Evolutionary conservation across 2,888 invertebrate species (phyloP), one percentile per base, ranked within the genome.

Genomic region (Exocentrus adspersus): DNA sequence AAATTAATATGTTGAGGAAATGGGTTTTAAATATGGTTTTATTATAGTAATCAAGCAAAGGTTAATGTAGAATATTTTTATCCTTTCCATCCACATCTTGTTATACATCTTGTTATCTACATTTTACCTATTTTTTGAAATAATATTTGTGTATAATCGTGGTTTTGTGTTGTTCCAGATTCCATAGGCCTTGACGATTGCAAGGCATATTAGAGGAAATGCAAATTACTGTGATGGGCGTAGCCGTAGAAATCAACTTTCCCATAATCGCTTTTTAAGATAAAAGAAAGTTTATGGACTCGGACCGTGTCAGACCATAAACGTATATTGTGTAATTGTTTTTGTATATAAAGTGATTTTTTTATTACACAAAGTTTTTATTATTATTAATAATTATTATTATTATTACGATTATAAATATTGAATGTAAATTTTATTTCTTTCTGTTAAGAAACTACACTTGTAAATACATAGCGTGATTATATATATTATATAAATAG

Each of bases 171-270:
- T 65, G 68, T 78, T 78, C 69, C 85, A 90, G 90, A 87, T 90
- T 89, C 86, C 90, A 90, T 86, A 89, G 90, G 88, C 90, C 90
- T 90, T 90, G 90, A 90, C 90, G 88, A 87, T 88, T 87, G 87
- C 85, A 85, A 85, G 84, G 86, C 80, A 80, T 78, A 83, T 80
- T 84, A 83, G 83, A 82, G 73, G 80, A 78, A 78, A 81, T 81
- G 78, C 80, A 79, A 80, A 79, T 80, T 80, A 80, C 83, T 83
- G 82, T 83, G 82, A 82, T 82, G 82, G 81, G 79, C 79, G 76
- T 82, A 82, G 81, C 77, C 77, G 78, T 81, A 81, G 81, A 76
- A 77, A 77, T 79, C 77, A 79, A 79, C 75, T 80, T 80, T 79
- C 79, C 80, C 80, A 79, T 79, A 77, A 77, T 78, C 74, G 79